These are phyloP conservation scores for Tortricodes alternella DNA, from an alignment of 2,888 invertebrate species.

Conservation along the genomic window DNA sequence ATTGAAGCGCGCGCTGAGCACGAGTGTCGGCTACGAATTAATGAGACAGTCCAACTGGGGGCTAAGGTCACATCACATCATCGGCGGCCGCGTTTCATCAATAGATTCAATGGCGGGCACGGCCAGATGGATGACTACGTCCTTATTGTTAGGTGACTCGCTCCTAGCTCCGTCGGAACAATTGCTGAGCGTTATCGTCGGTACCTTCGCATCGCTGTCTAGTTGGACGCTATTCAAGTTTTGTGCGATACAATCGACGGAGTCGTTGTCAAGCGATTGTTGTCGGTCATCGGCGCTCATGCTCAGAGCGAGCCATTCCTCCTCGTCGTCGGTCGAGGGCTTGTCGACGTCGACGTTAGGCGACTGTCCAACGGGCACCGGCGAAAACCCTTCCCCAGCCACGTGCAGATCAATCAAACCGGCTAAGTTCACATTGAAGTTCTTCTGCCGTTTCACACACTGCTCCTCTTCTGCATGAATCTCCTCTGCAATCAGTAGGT, in stretches of 20 bases:
- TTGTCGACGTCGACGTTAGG: conserved; percentile 65
- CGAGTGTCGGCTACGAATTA: conserved; percentile 38
- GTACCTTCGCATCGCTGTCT: conserved; percentile 68
- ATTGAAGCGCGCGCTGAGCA: conserved; percentile 23
- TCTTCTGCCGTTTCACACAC: conserved; percentile 42
- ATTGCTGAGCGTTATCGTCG: conserved; percentile 77
- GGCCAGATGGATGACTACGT: conserved; percentile 66
- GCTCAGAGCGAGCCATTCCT: conserved; percentile 76
- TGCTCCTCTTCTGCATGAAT: conserved; percentile 48
- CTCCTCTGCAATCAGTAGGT: conserved; percentile 60
- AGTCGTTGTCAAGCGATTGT: conserved; percentile 46
- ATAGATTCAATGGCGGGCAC: conserved; percentile 72
- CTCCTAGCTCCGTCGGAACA: conserved; percentile 66
- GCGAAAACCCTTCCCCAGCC: conserved; percentile 64
- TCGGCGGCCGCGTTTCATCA: conserved; percentile 75
- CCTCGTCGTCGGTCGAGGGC: conserved; percentile 59
- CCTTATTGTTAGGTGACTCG: conserved; percentile 59
- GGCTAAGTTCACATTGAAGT: conserved; percentile 75
- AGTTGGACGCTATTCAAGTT: conserved; percentile 63
- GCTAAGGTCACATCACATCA: conserved; percentile 68
- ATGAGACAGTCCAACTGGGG: conserved; percentile 29
- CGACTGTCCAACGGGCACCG: conserved; percentile 49
- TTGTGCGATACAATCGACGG: conserved; percentile 64
- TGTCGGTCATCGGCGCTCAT: conserved; percentile 70
- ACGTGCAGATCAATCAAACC: conserved; percentile 66